Base-by-base conservation (phyloP, 2,797 vertebrate genomes). In the Apogon hyalosoma region DNA sequence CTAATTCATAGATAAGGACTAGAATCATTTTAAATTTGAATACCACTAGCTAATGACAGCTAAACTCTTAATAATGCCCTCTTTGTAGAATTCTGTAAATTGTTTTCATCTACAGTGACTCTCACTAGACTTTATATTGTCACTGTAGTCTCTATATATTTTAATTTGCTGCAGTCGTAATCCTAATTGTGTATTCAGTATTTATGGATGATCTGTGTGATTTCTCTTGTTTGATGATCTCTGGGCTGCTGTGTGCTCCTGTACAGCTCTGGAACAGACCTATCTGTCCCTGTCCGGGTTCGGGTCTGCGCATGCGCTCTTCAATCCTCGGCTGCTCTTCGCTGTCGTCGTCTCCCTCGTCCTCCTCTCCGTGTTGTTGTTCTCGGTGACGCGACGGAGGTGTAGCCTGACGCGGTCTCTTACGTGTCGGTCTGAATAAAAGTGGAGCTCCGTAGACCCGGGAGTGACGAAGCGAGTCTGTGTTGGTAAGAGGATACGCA, bases 401-500 rank as follows among this genome's bases (percentile, higher is more conserved):
- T 98, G 97, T 97, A 97, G 96, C 97, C 96, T 97, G 96, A 98
- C 97, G 97, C 97, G 96, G 95, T 96, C 97, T 98, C 96, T 98
- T 98, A 98, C 96, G 96, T 97, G 96, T 97, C 96, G 96, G 96
- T 94, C 96, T 96, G 96, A 97, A 97, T 97, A 97, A 97, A 97
- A 97, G 94, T 95, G 94, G 96, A 96, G 96, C 96, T 93, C 92
- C 90, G 94, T 94, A 95, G 96, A 97, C 95, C 95, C 95, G 95
- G 93, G 96, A 97, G 96, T 98, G 97, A 98, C 96, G 96, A 96
- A 96, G 95, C 95, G 95, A 97, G 96, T 94, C 94, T 94, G 95
- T 95, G 95, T 96, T 94, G 97, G 96, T 98, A 98, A 98, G 96
- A 96, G 92, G 95, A 96, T 94, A 93, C 95, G 95, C 93, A 94